Evolutionary conservation across 2,888 invertebrate species (phyloP), one percentile per base, ranked within the genome.

Genomic region (Sarcophaga rosellei): DNA sequence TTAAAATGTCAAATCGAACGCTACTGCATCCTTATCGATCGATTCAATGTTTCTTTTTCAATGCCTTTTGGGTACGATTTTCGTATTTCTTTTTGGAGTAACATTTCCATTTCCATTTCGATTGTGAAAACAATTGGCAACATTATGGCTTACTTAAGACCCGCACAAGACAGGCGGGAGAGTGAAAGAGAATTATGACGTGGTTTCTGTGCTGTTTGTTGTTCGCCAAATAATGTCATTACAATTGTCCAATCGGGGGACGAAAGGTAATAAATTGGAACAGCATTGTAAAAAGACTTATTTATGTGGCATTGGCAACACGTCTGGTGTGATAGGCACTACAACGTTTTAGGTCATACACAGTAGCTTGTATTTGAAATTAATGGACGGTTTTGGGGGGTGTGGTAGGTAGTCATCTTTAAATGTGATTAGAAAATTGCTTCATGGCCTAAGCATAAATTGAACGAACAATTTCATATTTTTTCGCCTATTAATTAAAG

Each of bases 21-120:
- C 86, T 86, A 86, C 86, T 86, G 86, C 86, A 86, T 81, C 84
- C 86, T 84, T 86, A 86, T 86, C 86, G 86, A 86, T 84, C 81
- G 81, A 53, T 63, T 73, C 44, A 15, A 23, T 15, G 61, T 59
- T 6, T 70, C 3, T 23, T 57, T 70, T 47, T 35, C 47, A 15
- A 12, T 53, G 12, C 53, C 17, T 53, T 53, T 53, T 53, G 17
- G 17, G 15, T 35, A 35, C 10, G 8, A 35, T 47, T 45, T 66
- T 44, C 11, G 17, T 6, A 3, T 62, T 78, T 23, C 53, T 65
- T 10, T 35, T 65, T 11, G 8, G 17, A 59, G 47, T 17, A 81
- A 81, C 59, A 23, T 25, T 73, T 53, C 20, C 62, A 78, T 57
- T 79, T 61, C 69, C 74, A 78, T 74, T 74, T 68, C 78, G 17